Conservation (phyloP, 1,140 invertebrate species). For the Eriosoma lanigerum region DNA sequence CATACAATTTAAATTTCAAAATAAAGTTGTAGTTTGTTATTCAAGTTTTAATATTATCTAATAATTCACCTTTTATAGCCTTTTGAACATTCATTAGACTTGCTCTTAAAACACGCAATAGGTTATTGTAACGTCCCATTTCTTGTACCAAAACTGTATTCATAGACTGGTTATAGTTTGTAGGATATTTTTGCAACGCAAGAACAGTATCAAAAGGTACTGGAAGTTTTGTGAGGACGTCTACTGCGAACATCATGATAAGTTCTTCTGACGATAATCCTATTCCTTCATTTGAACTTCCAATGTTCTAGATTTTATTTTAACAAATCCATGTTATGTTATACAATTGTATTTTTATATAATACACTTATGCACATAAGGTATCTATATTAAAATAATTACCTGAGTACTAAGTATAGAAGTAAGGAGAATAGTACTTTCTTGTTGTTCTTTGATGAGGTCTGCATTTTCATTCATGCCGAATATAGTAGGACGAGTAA, state of each 20-base stretch:
- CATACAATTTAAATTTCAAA: no score
- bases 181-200: conserved; percentile 74
- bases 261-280: conserved; percentile 10
- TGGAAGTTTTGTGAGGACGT: conserved; percentile 75
- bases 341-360: no score
- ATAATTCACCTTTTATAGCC: conserved; percentile 73
- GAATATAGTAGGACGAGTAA: conserved; percentile 82
- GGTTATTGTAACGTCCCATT: conserved; percentile 77
- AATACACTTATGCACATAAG: no score
- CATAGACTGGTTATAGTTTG: conserved; percentile 82
- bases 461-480: conserved; percentile 93
- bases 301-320: neutral
- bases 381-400: no score
- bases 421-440: conserved; percentile 77
- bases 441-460: conserved; percentile 89
- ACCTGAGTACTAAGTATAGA: conserved; percentile 85
- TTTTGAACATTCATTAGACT: conserved; percentile 75
- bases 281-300: conserved; percentile 16
- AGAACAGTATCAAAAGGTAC: conserved; percentile 70
- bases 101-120: conserved; percentile 66
- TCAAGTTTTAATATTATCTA: neutral
- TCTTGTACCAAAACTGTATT: conserved; percentile 73
- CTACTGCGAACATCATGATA: conserved; percentile 59
- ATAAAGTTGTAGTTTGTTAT: no score
- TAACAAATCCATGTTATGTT: no score